phyloP scores from a whole-genome alignment of 2,888 invertebrate species.

The Oscheius sp. region DNA sequence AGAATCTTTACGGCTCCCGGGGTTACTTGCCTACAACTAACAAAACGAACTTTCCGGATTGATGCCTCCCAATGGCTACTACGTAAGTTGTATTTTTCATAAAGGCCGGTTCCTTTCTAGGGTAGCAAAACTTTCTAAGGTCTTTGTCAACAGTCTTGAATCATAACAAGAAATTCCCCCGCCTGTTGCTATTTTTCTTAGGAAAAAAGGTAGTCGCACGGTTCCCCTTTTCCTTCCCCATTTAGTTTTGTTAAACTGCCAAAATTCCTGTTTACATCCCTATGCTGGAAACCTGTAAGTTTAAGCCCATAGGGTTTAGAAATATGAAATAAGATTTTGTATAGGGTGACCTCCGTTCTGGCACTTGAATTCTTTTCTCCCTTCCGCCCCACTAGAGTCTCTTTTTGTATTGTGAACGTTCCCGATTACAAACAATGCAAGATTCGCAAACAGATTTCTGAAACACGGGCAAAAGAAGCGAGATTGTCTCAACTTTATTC shows the following conservation, averaged over 20 bases:
- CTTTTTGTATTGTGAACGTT: constrained; percentile 29
- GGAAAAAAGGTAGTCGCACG: neutral
- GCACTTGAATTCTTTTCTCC: constrained; percentile 25
- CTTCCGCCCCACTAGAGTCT: constrained; percentile 35
- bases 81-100: constrained; percentile 10
- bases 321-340: neutral
- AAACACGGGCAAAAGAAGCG: neutral
- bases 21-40: constrained; percentile 1
- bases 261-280: no score
- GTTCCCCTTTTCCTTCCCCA: neutral
- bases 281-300: no score
- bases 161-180: neutral
- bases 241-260: neutral
- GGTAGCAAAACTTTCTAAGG: neutral
- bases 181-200: neutral
- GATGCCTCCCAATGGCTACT: constrained; percentile 33
- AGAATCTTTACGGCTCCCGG: constrained; percentile 33
- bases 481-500: neutral
- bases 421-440: constrained; percentile 33
- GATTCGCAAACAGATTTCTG: constrained; percentile 26
- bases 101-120: no score
- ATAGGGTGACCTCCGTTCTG: constrained; percentile 30
- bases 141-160: neutral
- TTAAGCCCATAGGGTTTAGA: no score
- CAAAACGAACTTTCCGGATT: constrained; percentile 19